These are phyloP conservation scores for Tetragnatha versicolor DNA, from an alignment of 1,140 invertebrate genomes.

Conservation along the genomic window DNA sequence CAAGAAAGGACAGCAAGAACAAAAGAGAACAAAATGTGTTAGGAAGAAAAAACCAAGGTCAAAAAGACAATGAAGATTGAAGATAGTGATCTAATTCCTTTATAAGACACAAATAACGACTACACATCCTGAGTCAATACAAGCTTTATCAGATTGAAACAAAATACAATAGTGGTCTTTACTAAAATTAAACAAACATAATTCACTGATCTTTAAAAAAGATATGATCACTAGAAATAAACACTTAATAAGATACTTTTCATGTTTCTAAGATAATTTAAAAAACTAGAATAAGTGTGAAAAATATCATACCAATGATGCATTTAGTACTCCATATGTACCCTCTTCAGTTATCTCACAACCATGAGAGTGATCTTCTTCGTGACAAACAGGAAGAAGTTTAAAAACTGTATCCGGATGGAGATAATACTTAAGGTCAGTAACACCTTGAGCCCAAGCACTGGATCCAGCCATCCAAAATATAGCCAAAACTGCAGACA, in stretches of 20 bases:
- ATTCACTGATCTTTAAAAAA: background rate
- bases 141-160: background rate
- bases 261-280: background rate
- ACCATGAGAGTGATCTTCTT: background rate
- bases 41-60: too few relatives aligned
- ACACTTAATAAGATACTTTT: background rate
- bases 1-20: too few relatives aligned
- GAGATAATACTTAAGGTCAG: constrained; percentile 69
- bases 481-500: constrained; percentile 70
- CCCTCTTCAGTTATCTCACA: constrained; percentile 44
- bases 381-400: constrained; percentile 54
- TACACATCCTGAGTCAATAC: background rate
- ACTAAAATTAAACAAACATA: background rate
- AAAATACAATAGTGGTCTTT: background rate
- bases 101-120: too few relatives aligned
- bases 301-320: constrained; percentile 56
- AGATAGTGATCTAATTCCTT: too few relatives aligned
- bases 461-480: constrained; percentile 74
- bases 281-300: background rate
- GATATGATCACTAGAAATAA: background rate
- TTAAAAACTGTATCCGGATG: constrained; percentile 61
- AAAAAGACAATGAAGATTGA: too few relatives aligned
- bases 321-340: constrained; percentile 57
- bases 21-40: too few relatives aligned
- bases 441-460: constrained; percentile 74